Percentiles rank a stretch among this genome's conserved stretches.
These are phyloP conservation scores for Rhynchophorus ferrugineus DNA, from an alignment of 1,140 invertebrate species.

Conservation along the genomic window DNA sequence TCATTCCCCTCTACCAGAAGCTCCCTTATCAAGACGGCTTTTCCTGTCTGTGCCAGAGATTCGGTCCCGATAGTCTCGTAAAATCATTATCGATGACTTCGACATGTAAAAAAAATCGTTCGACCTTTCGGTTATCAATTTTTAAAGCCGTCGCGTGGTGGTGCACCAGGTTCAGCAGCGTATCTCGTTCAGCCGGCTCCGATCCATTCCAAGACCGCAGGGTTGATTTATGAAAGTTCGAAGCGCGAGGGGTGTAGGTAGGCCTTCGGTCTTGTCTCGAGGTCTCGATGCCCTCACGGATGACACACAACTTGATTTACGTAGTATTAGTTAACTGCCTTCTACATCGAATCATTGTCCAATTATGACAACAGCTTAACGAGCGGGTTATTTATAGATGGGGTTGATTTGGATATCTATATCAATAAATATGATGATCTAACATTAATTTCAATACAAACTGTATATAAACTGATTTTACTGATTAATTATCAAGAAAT, in stretches of 20 bases:
- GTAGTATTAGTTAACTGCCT: background rate
- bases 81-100: background rate
- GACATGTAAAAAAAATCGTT: background rate
- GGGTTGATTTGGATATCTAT: background rate
- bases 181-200: too few relatives aligned
- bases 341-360: background rate
- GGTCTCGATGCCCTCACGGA: background rate
- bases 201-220: background rate
- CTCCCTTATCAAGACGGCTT: too few relatives aligned
- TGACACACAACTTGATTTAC: background rate
- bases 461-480: too few relatives aligned
- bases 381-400: background rate
- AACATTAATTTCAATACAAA: too few relatives aligned
- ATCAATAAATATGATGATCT: background rate
- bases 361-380: background rate
- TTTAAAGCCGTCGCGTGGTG: background rate
- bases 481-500: too few relatives aligned
- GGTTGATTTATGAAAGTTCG: background rate
- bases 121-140: background rate
- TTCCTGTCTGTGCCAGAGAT: too few relatives aligned
- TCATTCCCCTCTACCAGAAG: too few relatives aligned
- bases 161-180: too few relatives aligned
- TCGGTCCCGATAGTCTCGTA: background rate
- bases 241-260: background rate
- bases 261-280: too few relatives aligned